phyloP scores from a whole-genome alignment of 2,888 invertebrate species.

The Arctia plantaginis region DNA sequence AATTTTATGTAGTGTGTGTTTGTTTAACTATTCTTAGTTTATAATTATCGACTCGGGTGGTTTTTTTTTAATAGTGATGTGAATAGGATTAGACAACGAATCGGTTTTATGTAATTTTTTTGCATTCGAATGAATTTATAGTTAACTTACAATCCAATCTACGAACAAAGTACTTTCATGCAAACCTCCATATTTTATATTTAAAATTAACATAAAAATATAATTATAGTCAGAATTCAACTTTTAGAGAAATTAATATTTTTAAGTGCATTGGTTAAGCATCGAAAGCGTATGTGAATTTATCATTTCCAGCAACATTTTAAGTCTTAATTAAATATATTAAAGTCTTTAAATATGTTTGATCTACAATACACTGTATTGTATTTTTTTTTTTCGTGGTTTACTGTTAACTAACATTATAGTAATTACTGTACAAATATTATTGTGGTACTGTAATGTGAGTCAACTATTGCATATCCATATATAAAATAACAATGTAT shows the following conservation, averaged over 20 bases:
- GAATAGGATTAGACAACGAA: not conserved
- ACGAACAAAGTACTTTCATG: not conserved
- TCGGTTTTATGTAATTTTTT: not conserved
- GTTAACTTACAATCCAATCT: not conserved
- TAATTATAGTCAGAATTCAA: not conserved
- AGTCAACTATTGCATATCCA: not conserved
- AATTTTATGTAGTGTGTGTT: conserved; percentile 56
- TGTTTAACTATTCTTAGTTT: conserved; percentile 63
- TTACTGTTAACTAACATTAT: not conserved
- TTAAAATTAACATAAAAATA: not conserved
- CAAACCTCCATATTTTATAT: not conserved
- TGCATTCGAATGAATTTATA: not conserved
- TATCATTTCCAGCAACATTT: not conserved
- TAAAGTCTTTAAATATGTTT: not conserved
- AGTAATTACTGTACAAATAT: not conserved
- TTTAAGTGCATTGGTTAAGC: not conserved
- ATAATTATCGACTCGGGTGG: conserved; percentile 73
- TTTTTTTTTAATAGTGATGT: conserved; percentile 38
- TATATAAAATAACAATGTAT: conserved; percentile 1
- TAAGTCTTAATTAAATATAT: not conserved
- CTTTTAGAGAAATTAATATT: not conserved
- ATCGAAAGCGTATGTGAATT: not conserved
- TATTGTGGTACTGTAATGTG: not conserved
- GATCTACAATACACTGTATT: not conserved
- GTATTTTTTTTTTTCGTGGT: not conserved